Conservation (phyloP, 1,140 invertebrate species). For the Phymorhynchus buccinoides region DNA sequence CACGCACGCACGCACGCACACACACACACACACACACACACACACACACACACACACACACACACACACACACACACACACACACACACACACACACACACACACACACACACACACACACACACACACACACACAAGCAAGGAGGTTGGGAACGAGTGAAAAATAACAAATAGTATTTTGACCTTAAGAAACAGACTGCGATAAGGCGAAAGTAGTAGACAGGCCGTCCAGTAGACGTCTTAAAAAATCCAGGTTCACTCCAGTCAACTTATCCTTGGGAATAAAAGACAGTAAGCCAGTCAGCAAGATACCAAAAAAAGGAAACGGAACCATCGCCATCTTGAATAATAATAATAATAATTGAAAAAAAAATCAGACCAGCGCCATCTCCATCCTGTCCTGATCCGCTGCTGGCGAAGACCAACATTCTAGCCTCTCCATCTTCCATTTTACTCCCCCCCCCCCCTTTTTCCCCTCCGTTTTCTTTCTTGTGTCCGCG, state of each 20-base stretch:
- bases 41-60: slow-evolving; percentile 6
- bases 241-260: background rate
- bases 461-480: no score
- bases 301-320: background rate
- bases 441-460: background rate
- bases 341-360: background rate
- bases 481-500: background rate
- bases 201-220: background rate
- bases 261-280: background rate
- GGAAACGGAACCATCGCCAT: slow-evolving; percentile 2
- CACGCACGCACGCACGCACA: background rate
- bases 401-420: background rate
- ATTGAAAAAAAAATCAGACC: background rate
- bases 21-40: slow-evolving; percentile 17
- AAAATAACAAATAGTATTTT: background rate
- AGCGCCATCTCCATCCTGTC: background rate
- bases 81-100: no score
- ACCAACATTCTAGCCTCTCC: background rate
- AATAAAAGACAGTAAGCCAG: no score
- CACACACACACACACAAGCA: background rate
- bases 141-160: background rate
- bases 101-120: background rate
- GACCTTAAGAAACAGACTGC: background rate
- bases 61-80: background rate
- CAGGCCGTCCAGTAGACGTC: slow-evolving; percentile 11